Percentiles rank a stretch among this genome's conserved stretches.
phyloP scores from a whole-genome alignment of 2,888 invertebrate species.

The Xanthostigma xanthostigma region DNA sequence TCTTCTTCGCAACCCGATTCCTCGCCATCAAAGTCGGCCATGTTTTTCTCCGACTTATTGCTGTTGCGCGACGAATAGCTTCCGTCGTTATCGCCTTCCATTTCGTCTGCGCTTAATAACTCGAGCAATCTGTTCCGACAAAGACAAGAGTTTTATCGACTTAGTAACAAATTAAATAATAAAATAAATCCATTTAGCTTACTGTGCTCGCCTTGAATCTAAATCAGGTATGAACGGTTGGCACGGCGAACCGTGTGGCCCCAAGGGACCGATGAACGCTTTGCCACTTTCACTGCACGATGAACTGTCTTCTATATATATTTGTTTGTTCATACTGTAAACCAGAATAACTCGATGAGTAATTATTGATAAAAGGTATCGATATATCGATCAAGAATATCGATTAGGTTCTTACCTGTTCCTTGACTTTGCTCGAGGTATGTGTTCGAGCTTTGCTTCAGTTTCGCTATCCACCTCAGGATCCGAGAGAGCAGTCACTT shows the following conservation, averaged over 20 bases:
- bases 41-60: conserved; percentile 85
- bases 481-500: conserved; percentile 20
- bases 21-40: conserved; percentile 87
- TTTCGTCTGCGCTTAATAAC: conserved; percentile 46
- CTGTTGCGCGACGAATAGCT: conserved; percentile 88
- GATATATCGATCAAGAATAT: conserved; percentile 24
- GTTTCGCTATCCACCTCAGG: conserved; percentile 27
- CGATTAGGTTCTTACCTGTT: conserved; percentile 4
- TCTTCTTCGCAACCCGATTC: conserved; percentile 82
- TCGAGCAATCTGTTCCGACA: conserved; percentile 38
- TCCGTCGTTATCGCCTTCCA: conserved; percentile 40
- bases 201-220: conserved; percentile 14
- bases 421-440: conserved; percentile 3
- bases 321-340: conserved; percentile 11
- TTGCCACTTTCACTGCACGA: conserved; percentile 30
- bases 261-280: conserved; percentile 22
- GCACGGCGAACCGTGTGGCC: conserved; percentile 20
- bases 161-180: conserved; percentile 6
- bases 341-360: background rate
- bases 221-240: conserved; percentile 21
- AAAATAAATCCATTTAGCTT: conserved; percentile 14
- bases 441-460: conserved; percentile 16
- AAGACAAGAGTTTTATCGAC: background rate
- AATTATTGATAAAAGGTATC: conserved; percentile 1
- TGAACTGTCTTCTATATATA: conserved; percentile 28